Evolutionary conservation across 1,140 invertebrate genomes (phyloP).

Genomic region (Eupristina koningsbergeri): DNA sequence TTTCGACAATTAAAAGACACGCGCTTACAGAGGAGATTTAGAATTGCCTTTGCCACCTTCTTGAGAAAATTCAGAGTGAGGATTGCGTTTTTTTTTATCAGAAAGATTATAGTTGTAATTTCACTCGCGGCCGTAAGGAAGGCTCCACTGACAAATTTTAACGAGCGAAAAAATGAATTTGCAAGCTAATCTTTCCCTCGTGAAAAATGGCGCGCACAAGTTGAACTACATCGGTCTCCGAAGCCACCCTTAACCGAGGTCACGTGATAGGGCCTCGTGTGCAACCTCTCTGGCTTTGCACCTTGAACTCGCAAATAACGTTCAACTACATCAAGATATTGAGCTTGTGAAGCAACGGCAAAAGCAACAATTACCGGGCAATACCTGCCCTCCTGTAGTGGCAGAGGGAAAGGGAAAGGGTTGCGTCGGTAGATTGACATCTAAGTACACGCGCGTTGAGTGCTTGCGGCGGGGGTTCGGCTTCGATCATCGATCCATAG

Average conservation of each 20-base stretch:
- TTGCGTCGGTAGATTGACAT: neutral
- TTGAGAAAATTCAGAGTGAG: too few species aligned
- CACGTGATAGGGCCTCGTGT: neutral
- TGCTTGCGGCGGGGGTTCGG: constrained; percentile 29
- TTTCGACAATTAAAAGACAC: too few species aligned
- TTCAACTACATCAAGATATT: constrained; percentile 3
- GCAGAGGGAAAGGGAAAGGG: neutral
- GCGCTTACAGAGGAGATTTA: too few species aligned
- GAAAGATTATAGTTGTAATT: neutral
- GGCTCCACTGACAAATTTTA: neutral
- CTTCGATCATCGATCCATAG: constrained; percentile 57
- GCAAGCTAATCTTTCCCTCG: too few species aligned
- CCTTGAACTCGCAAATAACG: constrained; percentile 14
- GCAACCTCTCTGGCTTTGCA: neutral
- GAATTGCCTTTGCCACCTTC: too few species aligned
- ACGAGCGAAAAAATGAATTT: neutral
- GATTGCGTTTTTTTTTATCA: too few species aligned
- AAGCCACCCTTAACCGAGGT: neutral
- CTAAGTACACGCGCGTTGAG: neutral
- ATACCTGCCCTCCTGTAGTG: too few species aligned
- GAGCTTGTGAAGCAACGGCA: neutral
- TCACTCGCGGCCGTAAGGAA: neutral
- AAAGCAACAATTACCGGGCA: too few species aligned
- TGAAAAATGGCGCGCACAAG: too few species aligned
- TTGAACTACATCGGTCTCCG: neutral